Evolutionary conservation across 2,888 invertebrate genomes (phyloP), one percentile per base, ranked within the genome.

Genomic region (Blera fallax): DNA sequence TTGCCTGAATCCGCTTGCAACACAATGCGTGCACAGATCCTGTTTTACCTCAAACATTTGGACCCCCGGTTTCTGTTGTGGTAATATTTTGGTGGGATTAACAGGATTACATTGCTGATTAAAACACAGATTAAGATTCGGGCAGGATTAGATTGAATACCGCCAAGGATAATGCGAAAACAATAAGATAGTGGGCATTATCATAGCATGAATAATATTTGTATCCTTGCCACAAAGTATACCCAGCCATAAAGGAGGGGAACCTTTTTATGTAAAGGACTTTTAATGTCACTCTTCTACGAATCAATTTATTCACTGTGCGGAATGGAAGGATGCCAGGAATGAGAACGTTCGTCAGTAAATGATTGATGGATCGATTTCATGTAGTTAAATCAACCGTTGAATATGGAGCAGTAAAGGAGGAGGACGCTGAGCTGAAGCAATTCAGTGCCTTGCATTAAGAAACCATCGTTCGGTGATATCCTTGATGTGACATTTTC

Each of bases 341-440:
- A 62, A 40, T 43, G 27, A 18, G 29, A 72, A 40, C 32, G 27
- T 56, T 69, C 69, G 43, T 65, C 48, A 43, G 65, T 58, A 79
- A 84, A 64, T 84, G 83, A 84, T 84, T 84, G 79, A 84, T 84
- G 69, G 74, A 84, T 79, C 79, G 79, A 69, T 84, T 84, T 79
- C 74, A 62, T 52, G 70, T 50, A 56, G 64, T 79, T 79, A 64
- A 84, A 74, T 70, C 74, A 76, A 62, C 56, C 79, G 50, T 64
- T 50, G 64, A 65, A 70, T 84, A 70, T 74, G 40, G 50, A 70
- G 32, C 29, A 76, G 27, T 16, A n/a, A 10, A 45, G 24, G 16
- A 29, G 1, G 48, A 14, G 14, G 27, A 34, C 50, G 34, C 0
- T 40, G 4, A 37, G n/a, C 24, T 10, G 27, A 58, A 34, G 18